Conservation (phyloP, 2,888 invertebrate genomes). For the Hermaeophaga mercurialis region DNA sequence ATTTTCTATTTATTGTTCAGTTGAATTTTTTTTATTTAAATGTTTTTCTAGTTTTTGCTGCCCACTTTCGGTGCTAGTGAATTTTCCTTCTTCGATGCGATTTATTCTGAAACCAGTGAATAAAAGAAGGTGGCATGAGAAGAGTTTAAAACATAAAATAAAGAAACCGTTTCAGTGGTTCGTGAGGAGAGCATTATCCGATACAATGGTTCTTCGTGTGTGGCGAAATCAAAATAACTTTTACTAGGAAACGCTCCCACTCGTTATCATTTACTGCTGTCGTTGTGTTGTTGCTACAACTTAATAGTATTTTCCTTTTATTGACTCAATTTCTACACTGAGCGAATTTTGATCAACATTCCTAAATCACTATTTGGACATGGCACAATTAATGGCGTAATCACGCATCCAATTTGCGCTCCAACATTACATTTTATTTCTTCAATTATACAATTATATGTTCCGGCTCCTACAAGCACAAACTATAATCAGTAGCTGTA, state of each 20-base stretch:
- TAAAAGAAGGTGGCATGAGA: too few relatives aligned
- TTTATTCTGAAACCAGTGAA: too few relatives aligned
- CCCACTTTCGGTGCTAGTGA: too few relatives aligned
- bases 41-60: too few relatives aligned
- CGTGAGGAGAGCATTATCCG: conserved; percentile 51
- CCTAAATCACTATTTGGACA: conserved; percentile 15
- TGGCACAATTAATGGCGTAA: conserved; percentile 11
- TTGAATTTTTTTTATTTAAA: too few relatives aligned
- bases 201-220: conserved; percentile 53
- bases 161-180: conserved; percentile 38
- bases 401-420: conserved; percentile 8
- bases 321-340: conserved; percentile 25
- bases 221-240: conserved; percentile 48
- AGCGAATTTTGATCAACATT: conserved; percentile 15
- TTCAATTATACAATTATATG: conserved; percentile 10
- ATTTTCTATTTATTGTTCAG: too few relatives aligned
- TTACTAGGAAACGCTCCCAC: conserved; percentile 47
- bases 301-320: conserved; percentile 31
- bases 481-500: not conserved
- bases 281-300: conserved; percentile 25
- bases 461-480: not conserved
- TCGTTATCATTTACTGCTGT: conserved; percentile 43
- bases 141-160: conserved; percentile 26
- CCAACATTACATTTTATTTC: conserved; percentile 21
- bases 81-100: too few relatives aligned